A percentile compares a stretch with the other conserved stretches of the same genome.
Conservation (phyloP, 2,113 vertebrate genomes). For the Pseudorectes ferrugineus region DNA sequence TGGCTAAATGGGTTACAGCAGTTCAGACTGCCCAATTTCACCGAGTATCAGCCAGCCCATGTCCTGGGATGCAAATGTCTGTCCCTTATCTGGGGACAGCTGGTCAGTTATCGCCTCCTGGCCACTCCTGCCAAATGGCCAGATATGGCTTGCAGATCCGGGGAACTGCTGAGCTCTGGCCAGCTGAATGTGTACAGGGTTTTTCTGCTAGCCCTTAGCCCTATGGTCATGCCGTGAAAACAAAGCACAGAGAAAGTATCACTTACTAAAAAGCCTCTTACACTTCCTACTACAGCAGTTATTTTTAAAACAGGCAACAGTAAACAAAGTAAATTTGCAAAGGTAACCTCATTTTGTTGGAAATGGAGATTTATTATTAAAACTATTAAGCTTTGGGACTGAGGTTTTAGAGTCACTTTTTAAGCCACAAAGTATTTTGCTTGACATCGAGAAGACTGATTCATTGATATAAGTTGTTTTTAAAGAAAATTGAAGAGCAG, state of each 20-base stretch:
- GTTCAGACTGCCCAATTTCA: not conserved
- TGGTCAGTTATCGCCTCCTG: not conserved
- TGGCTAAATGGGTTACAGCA: not conserved
- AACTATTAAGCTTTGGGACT: not conserved
- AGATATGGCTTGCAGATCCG: not conserved
- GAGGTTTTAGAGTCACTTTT: not conserved
- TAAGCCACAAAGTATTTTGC: not conserved
- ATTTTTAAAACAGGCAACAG: not conserved
- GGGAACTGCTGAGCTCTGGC: not conserved
- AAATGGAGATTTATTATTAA: not conserved
- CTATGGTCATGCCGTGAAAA: not conserved
- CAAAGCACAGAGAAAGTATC: not conserved
- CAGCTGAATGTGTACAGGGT: not conserved
- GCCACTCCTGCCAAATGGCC: not conserved
- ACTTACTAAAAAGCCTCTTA: not conserved
- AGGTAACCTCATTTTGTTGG: not conserved
- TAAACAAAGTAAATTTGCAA: not conserved
- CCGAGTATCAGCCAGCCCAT: not conserved
- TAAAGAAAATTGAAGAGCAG: not conserved
- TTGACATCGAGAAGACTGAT: not conserved
- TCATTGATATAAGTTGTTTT: rapidly evolving
- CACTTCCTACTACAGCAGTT: not conserved
- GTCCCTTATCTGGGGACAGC: not conserved
- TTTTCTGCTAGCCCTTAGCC: not conserved
- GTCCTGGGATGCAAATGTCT: not conserved